Percentiles rank a stretch among this genome's conserved stretches.
Evolutionary conservation across 2,888 invertebrate genomes (phyloP).

Genomic region (Eilema sororculum): DNA sequence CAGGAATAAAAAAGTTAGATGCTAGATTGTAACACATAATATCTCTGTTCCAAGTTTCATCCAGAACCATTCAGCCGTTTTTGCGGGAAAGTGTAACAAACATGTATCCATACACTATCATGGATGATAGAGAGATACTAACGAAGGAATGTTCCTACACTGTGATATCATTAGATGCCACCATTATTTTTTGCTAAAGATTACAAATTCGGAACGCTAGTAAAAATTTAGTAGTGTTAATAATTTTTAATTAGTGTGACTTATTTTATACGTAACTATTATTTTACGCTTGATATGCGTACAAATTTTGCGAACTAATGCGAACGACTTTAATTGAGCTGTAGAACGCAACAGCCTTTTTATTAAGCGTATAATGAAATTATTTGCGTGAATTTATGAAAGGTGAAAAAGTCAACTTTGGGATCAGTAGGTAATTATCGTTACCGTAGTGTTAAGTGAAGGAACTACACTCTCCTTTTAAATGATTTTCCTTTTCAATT

Average conservation of each 20-base stretch:
- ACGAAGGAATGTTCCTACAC: not conserved
- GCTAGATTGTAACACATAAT: too few species aligned
- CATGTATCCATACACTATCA: too few species aligned
- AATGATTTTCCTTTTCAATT: not conserved
- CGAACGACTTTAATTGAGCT: not conserved
- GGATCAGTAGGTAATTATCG: too few species aligned
- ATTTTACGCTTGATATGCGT: conserved; percentile 2
- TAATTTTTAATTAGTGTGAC: not conserved
- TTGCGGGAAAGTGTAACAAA: not conserved
- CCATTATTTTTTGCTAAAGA: not conserved
- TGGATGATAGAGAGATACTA: too few species aligned
- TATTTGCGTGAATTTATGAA: too few species aligned
- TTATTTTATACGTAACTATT: conserved; percentile 1
- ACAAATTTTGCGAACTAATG: not conserved
- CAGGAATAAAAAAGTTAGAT: too few species aligned
- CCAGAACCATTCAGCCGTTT: not conserved
- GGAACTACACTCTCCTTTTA: too few species aligned
- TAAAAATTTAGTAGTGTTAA: not conserved
- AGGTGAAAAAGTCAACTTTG: too few species aligned
- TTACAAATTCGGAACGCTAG: not conserved
- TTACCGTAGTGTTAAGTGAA: too few species aligned
- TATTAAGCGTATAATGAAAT: not conserved
- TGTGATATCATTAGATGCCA: not conserved
- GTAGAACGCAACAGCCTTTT: not conserved
- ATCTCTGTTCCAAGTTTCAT: too few species aligned